These are phyloP conservation scores for Pachyseris speciosa DNA, from an alignment of 64 coral and sea anemone species.

Conservation along the genomic window DNA sequence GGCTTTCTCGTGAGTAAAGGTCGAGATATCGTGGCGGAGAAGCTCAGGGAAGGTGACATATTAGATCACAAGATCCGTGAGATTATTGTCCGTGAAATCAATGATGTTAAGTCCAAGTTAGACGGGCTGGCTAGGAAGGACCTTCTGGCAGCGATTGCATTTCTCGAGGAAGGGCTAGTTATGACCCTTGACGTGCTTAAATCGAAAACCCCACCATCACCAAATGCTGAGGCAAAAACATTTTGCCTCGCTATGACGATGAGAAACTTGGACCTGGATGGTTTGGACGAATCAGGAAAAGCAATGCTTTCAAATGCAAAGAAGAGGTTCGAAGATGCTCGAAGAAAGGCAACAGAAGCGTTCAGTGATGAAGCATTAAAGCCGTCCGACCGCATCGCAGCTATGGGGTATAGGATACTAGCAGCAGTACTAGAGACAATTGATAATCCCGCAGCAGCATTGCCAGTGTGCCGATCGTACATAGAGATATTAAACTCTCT, in stretches of 20 bases:
- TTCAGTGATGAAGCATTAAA: constrained; percentile 41
- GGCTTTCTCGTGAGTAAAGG: constrained; percentile 37
- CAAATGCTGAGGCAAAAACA: not conserved
- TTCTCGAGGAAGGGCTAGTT: constrained; percentile 31
- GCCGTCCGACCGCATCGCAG: constrained; percentile 9
- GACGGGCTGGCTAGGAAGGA: constrained; percentile 52
- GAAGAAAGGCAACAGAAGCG: constrained; percentile 25
- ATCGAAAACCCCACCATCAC: not conserved
- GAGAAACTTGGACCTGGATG: not conserved
- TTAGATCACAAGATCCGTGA: constrained; percentile 29
- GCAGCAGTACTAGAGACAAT: constrained; percentile 31
- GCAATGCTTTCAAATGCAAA: not conserved
- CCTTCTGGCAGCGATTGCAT: constrained; percentile 16
- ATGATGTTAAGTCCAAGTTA: constrained; percentile 56
- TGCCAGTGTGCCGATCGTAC: not conserved
- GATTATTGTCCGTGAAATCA: constrained; percentile 36
- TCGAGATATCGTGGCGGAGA: constrained; percentile 12
- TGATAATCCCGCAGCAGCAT: not conserved
- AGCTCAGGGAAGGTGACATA: constrained; percentile 57
- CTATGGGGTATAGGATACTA: constrained; percentile 11
- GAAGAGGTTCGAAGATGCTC: constrained; percentile 41
- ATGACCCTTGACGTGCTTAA: not conserved
- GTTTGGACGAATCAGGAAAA: not conserved
- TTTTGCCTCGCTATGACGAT: not conserved
- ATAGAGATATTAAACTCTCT: not conserved